Conservation (phyloP, 2,797 vertebrate species). For the Hephaestus fuliginosus region DNA sequence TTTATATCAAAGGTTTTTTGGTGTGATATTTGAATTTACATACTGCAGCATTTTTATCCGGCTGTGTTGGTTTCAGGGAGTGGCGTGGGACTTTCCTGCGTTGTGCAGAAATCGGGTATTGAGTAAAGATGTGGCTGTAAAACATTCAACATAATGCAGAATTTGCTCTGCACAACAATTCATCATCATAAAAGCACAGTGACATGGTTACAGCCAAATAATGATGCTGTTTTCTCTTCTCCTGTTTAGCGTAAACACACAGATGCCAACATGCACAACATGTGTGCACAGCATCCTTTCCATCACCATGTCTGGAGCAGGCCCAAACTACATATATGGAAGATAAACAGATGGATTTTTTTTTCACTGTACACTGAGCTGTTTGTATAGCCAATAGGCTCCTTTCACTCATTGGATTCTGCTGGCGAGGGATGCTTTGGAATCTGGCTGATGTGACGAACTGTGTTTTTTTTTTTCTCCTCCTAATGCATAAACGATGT, state of each 20-base stretch:
- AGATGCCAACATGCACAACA: constrained; percentile 1
- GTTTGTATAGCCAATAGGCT: constrained; percentile 48
- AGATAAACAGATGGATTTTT: constrained; percentile 45
- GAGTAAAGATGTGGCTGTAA: constrained; percentile 7
- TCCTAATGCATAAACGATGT: constrained; percentile 51
- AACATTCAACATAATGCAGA: constrained; percentile 23
- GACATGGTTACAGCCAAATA: constrained; percentile 26
- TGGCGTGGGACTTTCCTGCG: neutral
- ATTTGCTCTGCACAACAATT: constrained; percentile 30
- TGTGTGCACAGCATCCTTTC: constrained; percentile 19
- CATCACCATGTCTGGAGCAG: constrained; percentile 32
- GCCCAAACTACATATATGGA: constrained; percentile 32
- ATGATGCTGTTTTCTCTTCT: constrained; percentile 15
- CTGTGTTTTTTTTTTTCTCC: neutral
- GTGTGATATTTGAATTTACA: constrained; percentile 19
- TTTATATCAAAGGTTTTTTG: constrained; percentile 29
- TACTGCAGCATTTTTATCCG: constrained; percentile 13
- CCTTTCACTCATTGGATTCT: constrained; percentile 46
- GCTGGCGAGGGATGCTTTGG: constrained; percentile 39
- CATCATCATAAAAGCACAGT: constrained; percentile 41
- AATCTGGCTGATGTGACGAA: constrained; percentile 52
- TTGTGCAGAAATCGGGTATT: neutral
- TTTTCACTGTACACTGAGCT: constrained; percentile 44
- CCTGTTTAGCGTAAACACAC: constrained; percentile 1
- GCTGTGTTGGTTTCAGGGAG: constrained; percentile 9